Evolutionary conservation across 2,113 vertebrate genomes (phyloP).

Genomic region (Spizaetus ornatus): DNA sequence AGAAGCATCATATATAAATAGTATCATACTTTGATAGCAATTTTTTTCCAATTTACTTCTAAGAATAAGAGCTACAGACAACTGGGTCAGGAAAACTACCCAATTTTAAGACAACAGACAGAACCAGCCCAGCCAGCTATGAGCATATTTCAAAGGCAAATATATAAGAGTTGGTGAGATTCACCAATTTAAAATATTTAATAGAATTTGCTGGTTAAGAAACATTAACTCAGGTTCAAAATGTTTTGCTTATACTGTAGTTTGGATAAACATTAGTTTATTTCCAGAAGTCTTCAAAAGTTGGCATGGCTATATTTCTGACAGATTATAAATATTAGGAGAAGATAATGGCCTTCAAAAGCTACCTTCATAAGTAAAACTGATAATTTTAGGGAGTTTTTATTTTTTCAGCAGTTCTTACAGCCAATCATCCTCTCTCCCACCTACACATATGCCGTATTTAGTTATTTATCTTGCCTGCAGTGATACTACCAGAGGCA

Average conservation of each 20-base stretch:
- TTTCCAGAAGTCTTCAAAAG: background rate
- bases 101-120: background rate
- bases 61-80: background rate
- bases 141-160: background rate
- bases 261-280: background rate
- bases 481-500: conserved; percentile 20
- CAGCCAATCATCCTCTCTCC: background rate
- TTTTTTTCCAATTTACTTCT: background rate
- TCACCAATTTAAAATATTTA: background rate
- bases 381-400: background rate
- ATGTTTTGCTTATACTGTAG: background rate
- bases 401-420: background rate
- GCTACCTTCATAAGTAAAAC: background rate
- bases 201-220: background rate
- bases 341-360: background rate
- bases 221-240: background rate
- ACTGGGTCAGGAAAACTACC: background rate
- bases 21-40: background rate
- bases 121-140: background rate
- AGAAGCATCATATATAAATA: background rate
- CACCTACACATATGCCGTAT: background rate
- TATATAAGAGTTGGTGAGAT: background rate
- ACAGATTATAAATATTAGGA: background rate
- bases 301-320: background rate
- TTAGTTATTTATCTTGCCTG: conserved; percentile 31